Percentiles rank a stretch among this genome's conserved stretches.
These are phyloP conservation scores for Acanthosoma haemorrhoidale DNA, from an alignment of 2,888 invertebrate species.

Conservation along the genomic window DNA sequence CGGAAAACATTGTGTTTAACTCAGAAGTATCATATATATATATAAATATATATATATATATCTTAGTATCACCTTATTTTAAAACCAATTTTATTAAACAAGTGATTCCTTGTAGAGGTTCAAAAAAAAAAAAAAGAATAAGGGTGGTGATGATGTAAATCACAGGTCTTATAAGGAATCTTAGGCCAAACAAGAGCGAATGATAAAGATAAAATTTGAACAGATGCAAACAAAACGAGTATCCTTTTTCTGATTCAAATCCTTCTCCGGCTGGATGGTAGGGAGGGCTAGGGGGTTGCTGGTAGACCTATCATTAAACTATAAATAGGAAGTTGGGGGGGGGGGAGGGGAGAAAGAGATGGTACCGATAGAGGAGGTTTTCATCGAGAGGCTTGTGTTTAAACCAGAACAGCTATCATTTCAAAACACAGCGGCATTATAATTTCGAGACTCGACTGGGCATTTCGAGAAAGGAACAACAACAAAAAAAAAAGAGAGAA, in stretches of 20 bases:
- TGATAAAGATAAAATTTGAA: not conserved
- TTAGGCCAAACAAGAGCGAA: too few relatives aligned
- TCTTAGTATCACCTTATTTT: too few relatives aligned
- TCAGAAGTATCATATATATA: too few relatives aligned
- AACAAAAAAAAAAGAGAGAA: not conserved
- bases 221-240: not conserved
- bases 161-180: too few relatives aligned
- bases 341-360: slow-evolving; percentile 6
- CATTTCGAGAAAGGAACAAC: slow-evolving; percentile 25
- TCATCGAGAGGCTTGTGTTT: slow-evolving; percentile 27
- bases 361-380: slow-evolving; percentile 24
- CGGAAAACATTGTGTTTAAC: too few relatives aligned
- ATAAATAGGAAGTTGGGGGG: slow-evolving; percentile 22
- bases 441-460: slow-evolving; percentile 18
- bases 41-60: too few relatives aligned
- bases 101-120: too few relatives aligned
- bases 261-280: not conserved
- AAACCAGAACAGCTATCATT: slow-evolving; percentile 25
- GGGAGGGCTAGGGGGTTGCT: not conserved
- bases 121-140: too few relatives aligned
- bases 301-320: slow-evolving; percentile 19
- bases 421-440: slow-evolving; percentile 22
- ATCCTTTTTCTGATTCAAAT: not conserved
- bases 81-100: too few relatives aligned
- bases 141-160: too few relatives aligned